Conservation (phyloP, 2,797 vertebrate species). For the Lophotriccus pileatus region DNA sequence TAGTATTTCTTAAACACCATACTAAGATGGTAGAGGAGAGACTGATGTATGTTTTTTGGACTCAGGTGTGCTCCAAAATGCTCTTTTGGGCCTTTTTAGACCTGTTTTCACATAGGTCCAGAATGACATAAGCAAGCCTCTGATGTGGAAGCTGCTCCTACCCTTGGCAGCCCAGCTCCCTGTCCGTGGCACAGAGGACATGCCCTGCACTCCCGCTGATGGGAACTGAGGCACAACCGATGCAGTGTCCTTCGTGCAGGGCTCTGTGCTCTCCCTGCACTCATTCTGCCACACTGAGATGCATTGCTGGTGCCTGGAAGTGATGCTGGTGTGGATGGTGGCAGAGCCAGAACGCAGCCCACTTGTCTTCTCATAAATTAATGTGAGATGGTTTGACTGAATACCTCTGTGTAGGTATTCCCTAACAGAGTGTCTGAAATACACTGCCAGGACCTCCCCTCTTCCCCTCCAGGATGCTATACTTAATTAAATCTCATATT, state of each 20-base stretch:
- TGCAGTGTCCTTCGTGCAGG: background rate
- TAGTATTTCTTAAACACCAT: background rate
- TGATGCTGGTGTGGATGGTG: background rate
- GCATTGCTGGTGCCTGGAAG: background rate
- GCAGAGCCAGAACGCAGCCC: background rate
- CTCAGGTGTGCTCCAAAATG: background rate
- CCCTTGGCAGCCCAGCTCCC: background rate
- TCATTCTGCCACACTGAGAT: background rate
- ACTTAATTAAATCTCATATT: background rate
- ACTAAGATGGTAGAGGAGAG: background rate
- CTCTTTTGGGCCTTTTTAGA: background rate
- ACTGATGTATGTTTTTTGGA: background rate
- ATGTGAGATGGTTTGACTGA: background rate
- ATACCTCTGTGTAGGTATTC: background rate
- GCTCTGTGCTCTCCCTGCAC: background rate
- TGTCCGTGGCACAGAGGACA: background rate
- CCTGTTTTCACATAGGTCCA: background rate
- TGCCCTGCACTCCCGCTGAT: background rate
- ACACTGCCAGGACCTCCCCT: background rate
- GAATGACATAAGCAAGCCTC: background rate
- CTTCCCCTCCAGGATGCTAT: background rate
- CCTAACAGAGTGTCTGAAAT: background rate
- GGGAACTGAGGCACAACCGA: rapidly evolving
- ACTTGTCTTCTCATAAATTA: background rate
- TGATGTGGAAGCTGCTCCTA: background rate